Percentiles rank a stretch among this genome's conserved stretches.
phyloP scores from a whole-genome alignment of 2,113 vertebrate genomes.

The Nycticebus coucang region DNA sequence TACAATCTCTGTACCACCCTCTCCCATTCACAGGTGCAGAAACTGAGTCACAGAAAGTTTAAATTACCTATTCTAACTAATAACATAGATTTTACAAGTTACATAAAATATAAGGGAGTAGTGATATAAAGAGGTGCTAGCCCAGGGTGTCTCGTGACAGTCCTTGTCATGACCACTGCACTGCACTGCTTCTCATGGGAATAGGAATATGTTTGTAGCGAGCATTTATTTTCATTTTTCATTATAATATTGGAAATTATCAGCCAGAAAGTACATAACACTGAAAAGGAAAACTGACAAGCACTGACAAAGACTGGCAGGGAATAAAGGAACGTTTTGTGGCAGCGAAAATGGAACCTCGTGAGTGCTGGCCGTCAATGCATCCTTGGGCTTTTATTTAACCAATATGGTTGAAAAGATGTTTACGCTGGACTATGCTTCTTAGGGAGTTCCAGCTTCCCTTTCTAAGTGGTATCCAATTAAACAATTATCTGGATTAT shows the following conservation, averaged over 20 bases:
- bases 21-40: neutral
- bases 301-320: neutral
- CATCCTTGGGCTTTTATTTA: conserved; percentile 42
- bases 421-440: conserved; percentile 29
- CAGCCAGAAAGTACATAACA: neutral
- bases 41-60: neutral
- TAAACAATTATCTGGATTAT: conserved; percentile 67
- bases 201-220: neutral
- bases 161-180: neutral
- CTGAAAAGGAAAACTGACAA: neutral
- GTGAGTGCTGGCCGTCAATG: neutral
- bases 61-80: neutral
- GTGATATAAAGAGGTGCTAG: neutral
- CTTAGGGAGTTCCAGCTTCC: conserved; percentile 33
- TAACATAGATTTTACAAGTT: neutral
- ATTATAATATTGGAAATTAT: neutral
- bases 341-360: neutral
- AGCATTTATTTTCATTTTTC: conserved; percentile 19
- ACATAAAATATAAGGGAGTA: neutral
- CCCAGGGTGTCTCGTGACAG: neutral
- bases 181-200: neutral
- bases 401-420: conserved; percentile 52
- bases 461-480: conserved; percentile 50
- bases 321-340: neutral
- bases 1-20: neutral